Base-by-base conservation (phyloP, 1,140 invertebrate genomes). In the Drosophila persimilis region DNA sequence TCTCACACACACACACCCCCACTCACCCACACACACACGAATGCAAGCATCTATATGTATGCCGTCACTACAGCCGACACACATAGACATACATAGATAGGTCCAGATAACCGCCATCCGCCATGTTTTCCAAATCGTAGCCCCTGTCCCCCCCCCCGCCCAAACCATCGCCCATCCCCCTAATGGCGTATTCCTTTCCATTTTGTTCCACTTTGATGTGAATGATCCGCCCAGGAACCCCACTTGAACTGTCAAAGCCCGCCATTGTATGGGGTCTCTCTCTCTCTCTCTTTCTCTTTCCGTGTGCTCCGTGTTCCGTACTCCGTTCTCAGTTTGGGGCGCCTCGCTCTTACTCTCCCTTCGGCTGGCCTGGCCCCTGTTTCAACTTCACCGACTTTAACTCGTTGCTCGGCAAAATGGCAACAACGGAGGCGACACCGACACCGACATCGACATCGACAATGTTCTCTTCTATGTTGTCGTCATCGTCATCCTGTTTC, bases 301-400 rank as follows among this genome's bases (percentile, higher is more conserved):
- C 46, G 47, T 47, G n/a, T 39, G 31, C 52, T 70, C 54, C 60
- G 35, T 39, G 35, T 52, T 63, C 51, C 71, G 57, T 61, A 56
- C 53, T 58, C 72, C 31, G 63, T 67, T 46, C 48, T 51, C 50
- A 48, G 64, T 57, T 31, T 62, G 31, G 35, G 35, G 35, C 65
- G 53, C 54, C 54, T 52, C 50, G 64, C 80, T 80, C 64, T 77
- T 83, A 74, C 81, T 80, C 81, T 85, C 80, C 77, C 58, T 86
- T 39, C 11, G 11, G 35, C 31, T 2, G 29, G 0, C 35, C 17
- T 83, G 75, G 80, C 80, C 80, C 72, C 84, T 62, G 84, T 83
- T 70, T 73, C 75, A 64, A 72, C 84, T 85, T 86, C 77, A 86
- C 81, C 80, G 81, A 86, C 80, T 85, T 86, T 77, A 76, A 85